Percentiles rank a stretch among this genome's conserved stretches.
These are phyloP conservation scores for Gobius niger DNA, from an alignment of 2,113 vertebrate genomes.

Conservation along the genomic window DNA sequence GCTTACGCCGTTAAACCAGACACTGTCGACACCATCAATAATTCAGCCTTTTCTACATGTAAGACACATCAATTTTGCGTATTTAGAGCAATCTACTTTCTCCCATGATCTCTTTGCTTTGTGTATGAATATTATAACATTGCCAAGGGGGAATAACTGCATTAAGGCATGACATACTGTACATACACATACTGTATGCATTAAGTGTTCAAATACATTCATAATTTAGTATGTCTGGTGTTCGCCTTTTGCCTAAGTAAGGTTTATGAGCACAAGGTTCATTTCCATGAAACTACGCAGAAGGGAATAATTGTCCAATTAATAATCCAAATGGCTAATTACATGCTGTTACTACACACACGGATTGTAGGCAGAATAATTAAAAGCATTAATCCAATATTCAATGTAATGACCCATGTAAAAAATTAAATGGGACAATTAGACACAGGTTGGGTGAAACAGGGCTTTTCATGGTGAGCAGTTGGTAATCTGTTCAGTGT, in stretches of 20 bases:
- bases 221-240: conserved; percentile 62
- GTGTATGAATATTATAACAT: conserved; percentile 25
- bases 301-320: conserved; percentile 65
- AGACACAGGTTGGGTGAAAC: conserved; percentile 43
- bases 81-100: conserved; percentile 23
- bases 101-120: conserved; percentile 15
- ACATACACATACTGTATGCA: conserved; percentile 56
- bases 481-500: no score
- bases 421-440: conserved; percentile 63
- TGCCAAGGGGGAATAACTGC: conserved; percentile 42
- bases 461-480: conserved; percentile 10
- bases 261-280: conserved; percentile 55
- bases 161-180: conserved; percentile 39
- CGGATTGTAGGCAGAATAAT: conserved; percentile 61
- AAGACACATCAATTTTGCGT: conserved; percentile 36
- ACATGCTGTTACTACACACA: conserved; percentile 57
- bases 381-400: conserved; percentile 60
- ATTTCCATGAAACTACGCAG: conserved; percentile 63
- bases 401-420: conserved; percentile 57
- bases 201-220: conserved; percentile 68
- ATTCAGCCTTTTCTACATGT: conserved; percentile 54
- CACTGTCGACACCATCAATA: conserved; percentile 53
- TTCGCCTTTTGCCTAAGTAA: conserved; percentile 50
- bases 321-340: conserved; percentile 67
- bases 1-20: conserved; percentile 51